These are phyloP conservation scores for Hermatobates lingyangjiaoensis DNA, from an alignment of 1,140 invertebrate genomes.

Conservation along the genomic window DNA sequence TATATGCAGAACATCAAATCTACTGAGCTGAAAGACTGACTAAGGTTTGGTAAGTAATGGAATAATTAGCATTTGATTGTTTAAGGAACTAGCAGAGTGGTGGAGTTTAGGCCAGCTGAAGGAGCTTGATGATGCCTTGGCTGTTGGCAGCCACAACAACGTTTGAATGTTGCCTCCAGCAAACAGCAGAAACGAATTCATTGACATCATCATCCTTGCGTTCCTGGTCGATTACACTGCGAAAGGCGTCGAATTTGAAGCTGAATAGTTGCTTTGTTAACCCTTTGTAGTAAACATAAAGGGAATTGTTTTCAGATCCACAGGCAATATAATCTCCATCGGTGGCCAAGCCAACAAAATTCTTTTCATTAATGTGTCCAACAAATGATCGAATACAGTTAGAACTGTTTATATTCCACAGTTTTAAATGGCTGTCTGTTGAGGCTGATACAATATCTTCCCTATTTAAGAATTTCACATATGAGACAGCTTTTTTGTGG, in stretches of 20 bases:
- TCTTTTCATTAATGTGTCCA: slow-evolving; percentile 92
- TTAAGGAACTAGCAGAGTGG: background rate
- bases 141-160: slow-evolving; percentile 88
- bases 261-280: slow-evolving; percentile 70
- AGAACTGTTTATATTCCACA: slow-evolving; percentile 74
- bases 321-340: slow-evolving; percentile 88
- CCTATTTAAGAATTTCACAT: slow-evolving; percentile 83
- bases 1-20: too few relatives aligned
- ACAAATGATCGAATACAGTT: slow-evolving; percentile 71
- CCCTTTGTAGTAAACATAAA: slow-evolving; percentile 87
- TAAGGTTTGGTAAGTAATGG: too few relatives aligned
- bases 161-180: slow-evolving; percentile 73
- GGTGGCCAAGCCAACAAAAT: slow-evolving; percentile 90
- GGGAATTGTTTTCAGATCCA: slow-evolving; percentile 87
- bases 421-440: slow-evolving; percentile 82
- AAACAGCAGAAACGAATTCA: slow-evolving; percentile 91
- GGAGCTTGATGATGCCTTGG: slow-evolving; percentile 78
- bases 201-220: slow-evolving; percentile 66
- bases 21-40: too few relatives aligned
- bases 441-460: slow-evolving; percentile 85
- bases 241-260: slow-evolving; percentile 72
- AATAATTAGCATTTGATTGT: too few relatives aligned
- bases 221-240: slow-evolving; percentile 62
- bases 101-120: slow-evolving; percentile 44
- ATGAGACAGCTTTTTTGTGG: slow-evolving; percentile 88